Conservation (phyloP, 2,888 invertebrate genomes). For the Apamea crenata region DNA sequence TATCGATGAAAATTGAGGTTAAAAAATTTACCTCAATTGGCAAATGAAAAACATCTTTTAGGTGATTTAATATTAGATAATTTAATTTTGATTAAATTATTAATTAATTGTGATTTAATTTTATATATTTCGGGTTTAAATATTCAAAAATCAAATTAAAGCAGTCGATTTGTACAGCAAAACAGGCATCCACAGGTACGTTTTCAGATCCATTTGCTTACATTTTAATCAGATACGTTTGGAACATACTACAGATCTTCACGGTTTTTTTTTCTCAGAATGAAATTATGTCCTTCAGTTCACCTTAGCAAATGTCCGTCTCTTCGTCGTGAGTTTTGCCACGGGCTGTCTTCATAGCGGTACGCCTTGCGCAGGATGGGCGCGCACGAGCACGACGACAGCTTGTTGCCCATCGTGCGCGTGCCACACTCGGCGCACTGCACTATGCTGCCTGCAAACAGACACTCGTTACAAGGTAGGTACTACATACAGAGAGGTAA, state of each 20-base stretch:
- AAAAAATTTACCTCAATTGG: neutral
- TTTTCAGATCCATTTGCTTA: neutral
- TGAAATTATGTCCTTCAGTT: neutral
- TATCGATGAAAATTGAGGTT: neutral
- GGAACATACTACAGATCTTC: neutral
- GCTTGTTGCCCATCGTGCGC: conserved; percentile 98
- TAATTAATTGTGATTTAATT: no score
- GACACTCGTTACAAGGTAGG: conserved; percentile 21
- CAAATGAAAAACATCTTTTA: neutral
- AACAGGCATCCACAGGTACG: neutral
- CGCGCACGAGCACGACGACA: conserved; percentile 99
- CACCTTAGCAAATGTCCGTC: conserved; percentile 97
- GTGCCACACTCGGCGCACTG: conserved; percentile 90
- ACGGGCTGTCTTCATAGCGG: conserved; percentile 98
- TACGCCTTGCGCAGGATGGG: conserved; percentile 99
- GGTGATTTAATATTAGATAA: neutral
- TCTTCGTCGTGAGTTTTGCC: conserved; percentile 96
- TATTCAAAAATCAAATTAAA: no score
- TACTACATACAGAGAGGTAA: neutral
- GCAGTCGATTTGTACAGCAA: neutral
- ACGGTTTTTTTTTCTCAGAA: neutral
- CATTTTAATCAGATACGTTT: neutral
- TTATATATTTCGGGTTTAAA: neutral
- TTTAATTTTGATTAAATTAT: no score
- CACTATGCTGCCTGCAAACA: conserved; percentile 89